Base-by-base conservation (phyloP, 2,888 invertebrate species). In the Netelia inedita region DNA sequence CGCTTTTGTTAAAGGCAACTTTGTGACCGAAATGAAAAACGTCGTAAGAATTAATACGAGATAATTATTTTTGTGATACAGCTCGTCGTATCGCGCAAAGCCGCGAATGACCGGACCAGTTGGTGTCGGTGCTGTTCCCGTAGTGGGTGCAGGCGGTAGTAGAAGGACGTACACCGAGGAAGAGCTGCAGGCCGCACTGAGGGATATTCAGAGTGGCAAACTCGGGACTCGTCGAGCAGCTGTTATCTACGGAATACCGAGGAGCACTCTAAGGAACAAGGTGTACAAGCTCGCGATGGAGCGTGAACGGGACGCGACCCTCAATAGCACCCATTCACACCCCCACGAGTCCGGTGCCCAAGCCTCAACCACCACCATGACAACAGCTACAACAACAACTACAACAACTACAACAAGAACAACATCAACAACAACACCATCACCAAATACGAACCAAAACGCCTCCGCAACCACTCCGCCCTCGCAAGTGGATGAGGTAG, bases 241-340 rank as follows among this genome's bases (percentile, higher is more conserved):
- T 74, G 98, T 98, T 76, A 97, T 98, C 90, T 99, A 99, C 94
- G 98, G 98, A 90, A 98, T 99, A 93, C 99, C 99, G 8, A 96
- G 99, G 87, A 98, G 99, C 88, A 99, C 99, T 35, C 96, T 99
- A 72, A 96, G 99, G 86, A 99, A 99, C 95, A 99, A 99, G 94
- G 98, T 98, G 92, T 97, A 97, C 95, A 98, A 98, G 94, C 95
- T 97, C 91, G 95, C 96, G 79, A 94, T 96, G 94, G 97, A 97
- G 90, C 95, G 96, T 72, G 96, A 96, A 91, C 95, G 96, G 89
- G 96, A 97, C 91, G 95, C 95, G 93, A 93, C 96, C 94, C 92
- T 95, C 82, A 91, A 91, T 89, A 93, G 89, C 92, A 92, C 92
- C 89, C 93, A 91, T 90, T 92, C 91, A 91, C 93, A 93, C 91